phyloP scores from a whole-genome alignment of 1,140 invertebrate genomes.

The Schlechtendalia chinensis region DNA sequence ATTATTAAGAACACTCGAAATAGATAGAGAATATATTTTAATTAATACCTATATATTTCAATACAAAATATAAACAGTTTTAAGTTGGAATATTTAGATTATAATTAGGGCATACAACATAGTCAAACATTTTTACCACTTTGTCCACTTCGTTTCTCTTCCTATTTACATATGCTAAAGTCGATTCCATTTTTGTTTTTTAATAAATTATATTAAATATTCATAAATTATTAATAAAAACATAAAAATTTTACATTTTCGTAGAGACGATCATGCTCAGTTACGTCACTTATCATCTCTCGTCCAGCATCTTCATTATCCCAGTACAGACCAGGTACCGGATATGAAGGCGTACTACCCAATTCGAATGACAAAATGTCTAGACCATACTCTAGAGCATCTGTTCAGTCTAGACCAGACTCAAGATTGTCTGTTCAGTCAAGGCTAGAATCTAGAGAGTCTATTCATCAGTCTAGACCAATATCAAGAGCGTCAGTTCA shows the following conservation, averaged over 20 bases:
- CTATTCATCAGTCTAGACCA: not conserved
- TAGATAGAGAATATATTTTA: no score
- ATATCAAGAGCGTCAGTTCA: not conserved
- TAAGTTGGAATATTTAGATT: no score
- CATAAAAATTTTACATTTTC: not conserved
- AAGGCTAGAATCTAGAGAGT: not conserved
- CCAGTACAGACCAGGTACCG: not conserved
- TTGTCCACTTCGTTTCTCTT: no score
- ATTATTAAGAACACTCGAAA: no score
- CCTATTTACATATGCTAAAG: no score
- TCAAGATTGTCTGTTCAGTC: not conserved
- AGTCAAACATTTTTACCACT: no score
- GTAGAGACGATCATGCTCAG: not conserved
- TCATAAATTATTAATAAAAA: no score
- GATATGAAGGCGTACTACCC: not conserved
- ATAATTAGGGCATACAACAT: no score
- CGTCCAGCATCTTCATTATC: not conserved
- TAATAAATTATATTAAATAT: no score
- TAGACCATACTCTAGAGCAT: not conserved
- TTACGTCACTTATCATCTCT: not conserved
- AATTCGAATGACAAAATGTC: not conserved
- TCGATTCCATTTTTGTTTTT: no score
- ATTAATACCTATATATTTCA: no score
- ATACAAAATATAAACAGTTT: no score
- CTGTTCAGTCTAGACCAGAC: not conserved